Evolutionary conservation across 2,888 invertebrate species (phyloP), one percentile per base, ranked within the genome.

Genomic region (Microctonus hyperodae): DNA sequence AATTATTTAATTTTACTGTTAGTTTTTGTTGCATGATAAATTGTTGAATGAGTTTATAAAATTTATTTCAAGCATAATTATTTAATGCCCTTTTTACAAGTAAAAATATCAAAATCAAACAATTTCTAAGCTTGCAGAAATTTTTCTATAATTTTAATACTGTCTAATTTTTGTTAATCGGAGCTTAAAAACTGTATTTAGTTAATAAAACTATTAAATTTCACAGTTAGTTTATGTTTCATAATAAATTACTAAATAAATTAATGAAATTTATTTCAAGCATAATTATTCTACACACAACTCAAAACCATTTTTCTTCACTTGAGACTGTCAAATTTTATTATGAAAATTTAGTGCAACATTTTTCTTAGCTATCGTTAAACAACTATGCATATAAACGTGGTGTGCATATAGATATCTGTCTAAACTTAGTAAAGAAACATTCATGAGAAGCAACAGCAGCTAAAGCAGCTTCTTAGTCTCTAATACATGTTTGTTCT

Each of bases 261-360:
- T 44, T 16, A 6, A 16, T 44, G 44, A 2, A 7, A 44, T 44
- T 5, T 28, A 44, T 16, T 44, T 31, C 25, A 16, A 33, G 33
- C 3, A 1, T 16, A 31, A 16, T 33, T 55, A 28, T 20, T 28
- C 31, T 55, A 2, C 16, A 10, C 28, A 33, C 31, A 55, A 55
- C 53, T 53, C n/a, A 10, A 28, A 53, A 23, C 25, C 13, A 28
- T 25, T 53, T 55, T n/a, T 1, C 31, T 31, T 33, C 33, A 13
- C 31, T 33, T 31, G n/a, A 55, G 1, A 11, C n/a, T 51, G 51
- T 51, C 51, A 13, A 23, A 25, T 51, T 10, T 51, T 51, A 51
- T 51, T 51, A 51, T 25, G 51, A 51, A 25, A 51, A 51, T 51
- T 51, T 51, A 51, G 11, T 51, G 25, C 51, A 51, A 55, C 16